Evolutionary conservation across 1,140 invertebrate species (phyloP).

Genomic region (Cherax quadricarinatus): DNA sequence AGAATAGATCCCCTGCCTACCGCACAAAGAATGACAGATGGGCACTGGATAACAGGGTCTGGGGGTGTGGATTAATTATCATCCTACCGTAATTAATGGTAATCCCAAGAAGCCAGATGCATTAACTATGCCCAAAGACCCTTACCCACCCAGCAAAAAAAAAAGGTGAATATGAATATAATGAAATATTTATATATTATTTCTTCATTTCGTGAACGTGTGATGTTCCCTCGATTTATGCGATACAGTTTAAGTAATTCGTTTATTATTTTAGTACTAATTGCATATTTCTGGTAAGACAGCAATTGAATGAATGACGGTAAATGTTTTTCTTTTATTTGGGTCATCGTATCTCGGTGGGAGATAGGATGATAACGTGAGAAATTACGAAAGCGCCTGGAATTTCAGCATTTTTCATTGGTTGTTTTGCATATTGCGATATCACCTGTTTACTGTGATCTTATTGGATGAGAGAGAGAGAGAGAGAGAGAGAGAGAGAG

Average conservation of each 20-base stretch:
- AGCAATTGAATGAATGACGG: too few species aligned
- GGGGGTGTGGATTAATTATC: conserved; percentile 67
- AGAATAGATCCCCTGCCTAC: conserved; percentile 4
- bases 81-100: conserved; percentile 63
- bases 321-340: too few species aligned
- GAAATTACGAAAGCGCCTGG: too few species aligned
- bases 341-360: neutral
- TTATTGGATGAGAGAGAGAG: too few species aligned
- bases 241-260: too few species aligned
- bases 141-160: conserved; percentile 22
- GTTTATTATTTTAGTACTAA: too few species aligned
- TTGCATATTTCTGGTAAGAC: neutral
- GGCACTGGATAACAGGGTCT: conserved; percentile 35
- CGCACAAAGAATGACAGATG: conserved; percentile 69
- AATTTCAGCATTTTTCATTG: too few species aligned
- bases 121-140: conserved; percentile 54
- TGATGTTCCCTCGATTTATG: neutral
- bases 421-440: too few species aligned
- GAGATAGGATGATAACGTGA: too few species aligned
- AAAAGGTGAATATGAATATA: conserved; percentile 5
- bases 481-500: too few species aligned
- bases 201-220: neutral
- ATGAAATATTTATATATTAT: neutral
- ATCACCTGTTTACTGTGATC: too few species aligned
- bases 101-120: conserved; percentile 52